A percentile compares a stretch with the other conserved stretches of the same genome.
Evolutionary conservation across 2,888 invertebrate genomes (phyloP).

Genomic region (Rhingia campestris): DNA sequence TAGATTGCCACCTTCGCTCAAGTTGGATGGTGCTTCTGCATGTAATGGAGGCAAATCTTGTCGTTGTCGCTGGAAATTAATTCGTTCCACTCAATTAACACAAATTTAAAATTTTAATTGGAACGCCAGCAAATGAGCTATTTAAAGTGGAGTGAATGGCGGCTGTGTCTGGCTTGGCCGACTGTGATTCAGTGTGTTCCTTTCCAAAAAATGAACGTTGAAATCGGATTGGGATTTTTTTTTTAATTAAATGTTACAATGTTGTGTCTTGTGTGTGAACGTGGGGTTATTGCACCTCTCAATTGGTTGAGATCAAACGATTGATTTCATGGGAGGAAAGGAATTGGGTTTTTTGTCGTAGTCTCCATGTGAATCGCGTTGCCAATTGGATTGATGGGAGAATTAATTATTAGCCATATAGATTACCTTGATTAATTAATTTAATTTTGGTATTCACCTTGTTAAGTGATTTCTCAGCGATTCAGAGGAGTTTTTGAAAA

Average conservation of each 20-base stretch:
- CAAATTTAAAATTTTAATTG: conserved; percentile 67
- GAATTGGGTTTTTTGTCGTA: too few relatives aligned
- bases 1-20: conserved; percentile 58
- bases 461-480: too few relatives aligned
- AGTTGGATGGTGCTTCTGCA: background rate
- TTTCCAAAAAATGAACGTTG: conserved; percentile 22
- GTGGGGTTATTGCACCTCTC: conserved; percentile 34
- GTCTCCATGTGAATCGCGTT: conserved; percentile 7
- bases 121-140: conserved; percentile 40
- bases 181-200: conserved; percentile 31
- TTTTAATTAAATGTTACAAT: conserved; percentile 55
- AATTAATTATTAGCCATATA: too few relatives aligned
- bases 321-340: conserved; percentile 3
- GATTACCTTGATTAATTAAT: too few relatives aligned
- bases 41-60: conserved; percentile 49
- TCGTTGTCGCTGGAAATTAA: conserved; percentile 61
- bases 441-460: too few relatives aligned
- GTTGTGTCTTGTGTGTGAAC: background rate
- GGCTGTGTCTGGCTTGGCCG: background rate
- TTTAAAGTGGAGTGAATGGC: conserved; percentile 43
- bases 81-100: conserved; percentile 72
- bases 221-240: conserved; percentile 59
- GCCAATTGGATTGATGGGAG: background rate
- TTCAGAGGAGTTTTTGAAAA: too few relatives aligned
- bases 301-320: conserved; percentile 6